Evolutionary conservation across 2,113 vertebrate genomes (phyloP), one percentile per base, ranked within the genome.

Genomic region (Cepphus grylle): DNA sequence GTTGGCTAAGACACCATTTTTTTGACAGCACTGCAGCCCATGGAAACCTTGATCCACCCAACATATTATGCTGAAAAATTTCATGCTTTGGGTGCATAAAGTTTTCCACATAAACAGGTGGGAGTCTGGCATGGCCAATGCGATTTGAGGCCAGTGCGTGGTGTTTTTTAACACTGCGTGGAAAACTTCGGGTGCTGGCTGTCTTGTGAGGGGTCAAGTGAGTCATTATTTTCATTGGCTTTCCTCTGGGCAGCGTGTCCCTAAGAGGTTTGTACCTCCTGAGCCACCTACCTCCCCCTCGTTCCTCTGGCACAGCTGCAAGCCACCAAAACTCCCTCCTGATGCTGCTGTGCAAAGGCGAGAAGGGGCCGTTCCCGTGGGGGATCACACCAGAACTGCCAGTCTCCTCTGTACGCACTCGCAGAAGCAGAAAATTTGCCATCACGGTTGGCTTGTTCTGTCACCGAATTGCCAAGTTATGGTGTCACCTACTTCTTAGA

Each of bases 101-200:
- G 84, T 96, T 97, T 96, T 97, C 97, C 97, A 97, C 84, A 95
- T 93, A 97, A 97, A 91, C 95, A 97, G 96, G 94, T 97, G 95
- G 96, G 97, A 95, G 86, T 94, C 94, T 97, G 95, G 97, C 91
- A 34, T 94, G 79, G 71, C 58, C 12, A 0, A 50, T 1, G 7
- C 0, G 25, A 70, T 82, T 49, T 40, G 29, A 82, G 53, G 90
- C 96, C 96, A 97, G 85, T 22, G 81, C 15, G 12, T 88, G 92
- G 90, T 96, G 93, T 88, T 96, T 96, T 96, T 80, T 93, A 94
- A 91, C 84, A 73, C 93, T 61, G 73, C 1, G 16, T 92, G 96
- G 96, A 97, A 97, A 97, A 97, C 74, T 96, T 18, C 66, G 93
- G 96, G 96, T 95, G 87, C 96, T 96, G 96, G 36, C 93, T 87